Base-by-base conservation (phyloP, 1,140 invertebrate genomes). In the Camponotus floridanus region DNA sequence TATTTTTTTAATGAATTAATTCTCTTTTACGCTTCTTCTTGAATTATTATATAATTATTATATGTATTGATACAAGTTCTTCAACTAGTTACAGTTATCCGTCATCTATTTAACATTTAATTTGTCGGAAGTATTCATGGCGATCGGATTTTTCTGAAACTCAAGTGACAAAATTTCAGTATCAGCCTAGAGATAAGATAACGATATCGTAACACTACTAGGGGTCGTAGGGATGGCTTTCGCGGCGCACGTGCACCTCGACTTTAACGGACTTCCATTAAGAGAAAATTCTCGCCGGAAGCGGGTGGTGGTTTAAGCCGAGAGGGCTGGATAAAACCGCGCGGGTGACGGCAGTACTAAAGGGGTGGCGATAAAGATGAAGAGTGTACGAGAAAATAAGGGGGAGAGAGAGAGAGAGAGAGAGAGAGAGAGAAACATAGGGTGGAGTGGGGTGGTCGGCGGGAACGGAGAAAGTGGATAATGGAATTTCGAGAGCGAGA, bases 401-500 rank as follows among this genome's bases (percentile, higher is more conserved):
- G 21, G 26, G 31, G 15, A n/a, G 15, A 51, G 65, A 70, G 74
- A 62, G 39, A 86, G 67, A 73, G 73, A 85, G 57, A n/a, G n/a
- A n/a, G 70, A 51, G 42, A 73, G 55, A 86, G 70, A 78, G 86
- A 88, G 57, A 62, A 8, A 59, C 31, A 59, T 9, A 26, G 26
- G 68, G 51, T 78, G 11, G 62, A 71, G 59, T 21, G 59, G 79
- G 67, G 39, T 62, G 55, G 86, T 80, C 51, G 62, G 13, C 62
- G 67, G 67, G 61, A 70, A 73, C 86, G 89, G 91, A 90, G 86
- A 90, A 92, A 88, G 86, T 90, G 86, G 91, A 85, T 93, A 94
- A 94, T 94, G 92, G 93, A 93, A 93, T 94, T 92, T 94, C 91
- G 93, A 94, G 93, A 94, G 93, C 90, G 93, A 94, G 93, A 94